Evolutionary conservation across 2,113 vertebrate species (phyloP).

Genomic region (Eolophus roseicapilla): DNA sequence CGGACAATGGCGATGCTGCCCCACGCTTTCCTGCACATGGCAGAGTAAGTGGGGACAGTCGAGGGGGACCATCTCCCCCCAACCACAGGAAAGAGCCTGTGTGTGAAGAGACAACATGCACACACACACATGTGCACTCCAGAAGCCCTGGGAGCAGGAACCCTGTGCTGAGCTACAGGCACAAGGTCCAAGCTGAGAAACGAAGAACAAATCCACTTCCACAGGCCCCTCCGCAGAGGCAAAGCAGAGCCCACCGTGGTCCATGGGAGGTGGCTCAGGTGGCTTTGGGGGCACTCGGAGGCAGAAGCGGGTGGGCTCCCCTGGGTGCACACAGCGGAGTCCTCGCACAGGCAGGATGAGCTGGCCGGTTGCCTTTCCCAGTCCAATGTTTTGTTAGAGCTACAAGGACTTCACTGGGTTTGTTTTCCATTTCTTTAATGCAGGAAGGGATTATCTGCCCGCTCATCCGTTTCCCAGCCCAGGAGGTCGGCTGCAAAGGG

Average conservation of each 20-base stretch:
- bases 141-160: neutral
- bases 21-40: rapidly evolving
- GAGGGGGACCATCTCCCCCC: neutral
- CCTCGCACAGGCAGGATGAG: rapidly evolving
- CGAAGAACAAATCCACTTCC: neutral
- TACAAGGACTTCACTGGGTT: neutral
- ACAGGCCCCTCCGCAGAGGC: neutral
- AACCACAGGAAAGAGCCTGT: neutral
- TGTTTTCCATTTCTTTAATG: neutral
- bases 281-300: neutral
- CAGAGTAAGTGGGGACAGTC: rapidly evolving
- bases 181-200: neutral
- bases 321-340: neutral
- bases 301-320: neutral
- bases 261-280: rapidly evolving
- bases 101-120: rapidly evolving
- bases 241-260: rapidly evolving
- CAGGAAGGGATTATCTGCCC: neutral
- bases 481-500: neutral
- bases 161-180: neutral
- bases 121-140: rapidly evolving
- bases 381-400: neutral
- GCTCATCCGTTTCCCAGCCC: neutral
- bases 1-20: rapidly evolving
- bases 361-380: neutral